Evolutionary conservation across 35 echinoderm and acorn worm genomes (phyloP).

Genomic region (Ophiothrix spiculata): DNA sequence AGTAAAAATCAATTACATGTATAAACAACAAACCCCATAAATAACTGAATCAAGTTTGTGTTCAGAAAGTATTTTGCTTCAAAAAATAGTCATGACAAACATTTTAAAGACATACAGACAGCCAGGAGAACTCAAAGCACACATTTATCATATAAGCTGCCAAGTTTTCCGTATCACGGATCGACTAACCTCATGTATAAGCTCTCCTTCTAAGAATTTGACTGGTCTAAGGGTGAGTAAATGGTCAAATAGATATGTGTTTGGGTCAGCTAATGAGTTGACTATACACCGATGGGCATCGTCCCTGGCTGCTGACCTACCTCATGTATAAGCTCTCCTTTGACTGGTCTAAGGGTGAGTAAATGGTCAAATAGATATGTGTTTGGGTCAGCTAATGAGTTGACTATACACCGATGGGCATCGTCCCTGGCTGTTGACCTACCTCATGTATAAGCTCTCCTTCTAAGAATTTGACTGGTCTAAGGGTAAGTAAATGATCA

Average conservation of each 20-base stretch:
- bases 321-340: constrained; percentile 94
- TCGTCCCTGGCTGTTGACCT: constrained; percentile 85
- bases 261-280: constrained; percentile 72
- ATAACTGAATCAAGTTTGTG: no score
- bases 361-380: constrained; percentile 91
- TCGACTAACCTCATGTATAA: constrained; percentile 91
- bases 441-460: constrained; percentile 96
- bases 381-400: constrained; percentile 73
- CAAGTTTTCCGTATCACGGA: background rate
- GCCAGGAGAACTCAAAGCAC: no score
- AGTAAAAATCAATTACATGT: no score
- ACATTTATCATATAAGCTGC: no score
- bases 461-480: constrained; percentile 95
- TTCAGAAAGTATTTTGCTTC: no score
- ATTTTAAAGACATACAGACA: no score
- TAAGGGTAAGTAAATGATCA: constrained; percentile 88
- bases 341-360: constrained; percentile 87
- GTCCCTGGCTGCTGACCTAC: constrained; percentile 85
- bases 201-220: constrained; percentile 93
- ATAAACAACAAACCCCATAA: no score
- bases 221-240: constrained; percentile 88
- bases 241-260: constrained; percentile 91
- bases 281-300: constrained; percentile 96
- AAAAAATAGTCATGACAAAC: no score
- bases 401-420: constrained; percentile 93